Base-by-base conservation (phyloP, 2,888 invertebrate species). In the Aproaerema taeniolella region DNA sequence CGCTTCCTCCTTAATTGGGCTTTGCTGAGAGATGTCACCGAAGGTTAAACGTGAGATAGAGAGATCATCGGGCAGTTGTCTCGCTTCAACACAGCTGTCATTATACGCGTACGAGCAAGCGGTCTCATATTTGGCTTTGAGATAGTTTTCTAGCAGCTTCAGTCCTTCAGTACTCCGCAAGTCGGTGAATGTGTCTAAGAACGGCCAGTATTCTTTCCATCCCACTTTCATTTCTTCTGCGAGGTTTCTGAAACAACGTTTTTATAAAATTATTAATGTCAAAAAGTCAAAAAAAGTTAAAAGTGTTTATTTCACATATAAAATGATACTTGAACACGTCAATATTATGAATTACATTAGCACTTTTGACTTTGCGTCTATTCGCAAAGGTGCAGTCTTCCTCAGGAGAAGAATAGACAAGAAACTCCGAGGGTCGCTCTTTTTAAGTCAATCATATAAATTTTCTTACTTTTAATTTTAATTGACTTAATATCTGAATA, bases 161-260 rank as follows among this genome's bases (percentile, higher is more conserved):
- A 98, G 83, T 0, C 97, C 98, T 39, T 93, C 91, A 0, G 81
- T 64, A 0, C 92, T 89, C 0, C 92, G 77, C 4, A 98, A 86
- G 71, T 98, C 93, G 0, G 93, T 88, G 70, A 94, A 96, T 1
- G 90, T 89, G 52, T 93, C 92, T 9, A 98, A 79, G 67, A 98
- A 98, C 4, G 93, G 92, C 98, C 98, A 98, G 76, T 95, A 95
- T 63, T 98, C 98, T 45, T 91, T 92, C 97, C 97, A 98, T 7
- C 90, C 89, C 0, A 95, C 88, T 38, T 92, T 88, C 68, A 91
- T 89, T 67, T 93, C 88, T 47, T 90, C 89, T 0, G 95, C 95
- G 48, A 93, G 67, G 49, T 88, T 85, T 58, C 92, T 92, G 69
- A 11, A 70, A 41, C 38, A 39, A 40, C 39, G 31, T 25, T 30